These are phyloP conservation scores for Belgica antarctica DNA, from an alignment of 2,888 invertebrate species.

Conservation along the genomic window DNA sequence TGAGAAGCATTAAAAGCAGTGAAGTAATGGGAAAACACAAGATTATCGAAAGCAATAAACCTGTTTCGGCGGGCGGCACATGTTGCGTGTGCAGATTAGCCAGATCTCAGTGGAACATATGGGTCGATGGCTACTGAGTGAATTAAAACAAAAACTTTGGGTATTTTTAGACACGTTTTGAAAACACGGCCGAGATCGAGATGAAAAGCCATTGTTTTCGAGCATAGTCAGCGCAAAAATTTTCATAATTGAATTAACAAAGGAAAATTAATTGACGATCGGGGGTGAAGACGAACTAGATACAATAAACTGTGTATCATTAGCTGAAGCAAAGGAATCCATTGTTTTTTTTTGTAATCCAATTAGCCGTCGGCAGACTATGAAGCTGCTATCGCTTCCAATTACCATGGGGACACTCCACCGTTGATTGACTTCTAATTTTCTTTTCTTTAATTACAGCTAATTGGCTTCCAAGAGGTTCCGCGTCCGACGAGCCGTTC, in stretches of 20 bases:
- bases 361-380: neutral
- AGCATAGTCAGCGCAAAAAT: neutral
- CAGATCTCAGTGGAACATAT: constrained; percentile 26
- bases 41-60: constrained; percentile 12
- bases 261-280: neutral
- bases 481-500: constrained; percentile 93
- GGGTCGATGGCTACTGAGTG: neutral
- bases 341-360: constrained; percentile 23
- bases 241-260: neutral
- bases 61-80: constrained; percentile 17
- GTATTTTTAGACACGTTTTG: too few species aligned
- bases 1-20: neutral
- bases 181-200: too few species aligned
- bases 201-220: too few species aligned
- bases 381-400: constrained; percentile 7
- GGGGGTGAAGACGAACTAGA: neutral
- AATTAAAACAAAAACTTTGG: too few species aligned
- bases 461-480: constrained; percentile 97
- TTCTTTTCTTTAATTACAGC: constrained; percentile 67
- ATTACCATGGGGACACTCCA: neutral
- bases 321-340: neutral
- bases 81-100: neutral
- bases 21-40: neutral
- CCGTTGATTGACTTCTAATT: constrained; percentile 43
- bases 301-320: neutral